A percentile compares a stretch with the other conserved stretches of the same genome.
Conservation (phyloP, 2,113 vertebrate species). For the Chaetodon auriga region DNA sequence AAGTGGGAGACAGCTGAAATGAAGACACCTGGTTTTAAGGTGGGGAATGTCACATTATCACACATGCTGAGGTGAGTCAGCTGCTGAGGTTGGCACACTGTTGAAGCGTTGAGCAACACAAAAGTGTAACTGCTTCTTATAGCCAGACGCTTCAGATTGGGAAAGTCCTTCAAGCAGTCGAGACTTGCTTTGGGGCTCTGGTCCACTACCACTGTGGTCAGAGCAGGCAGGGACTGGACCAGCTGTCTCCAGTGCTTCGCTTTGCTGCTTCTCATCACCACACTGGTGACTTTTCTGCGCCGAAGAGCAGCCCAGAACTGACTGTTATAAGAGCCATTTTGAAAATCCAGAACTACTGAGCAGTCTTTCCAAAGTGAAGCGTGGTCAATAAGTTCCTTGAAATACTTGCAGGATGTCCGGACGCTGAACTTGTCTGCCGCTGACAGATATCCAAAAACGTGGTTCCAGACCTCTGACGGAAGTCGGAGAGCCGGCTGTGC, state of each 20-base stretch:
- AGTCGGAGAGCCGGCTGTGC: background rate
- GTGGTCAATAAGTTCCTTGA: slow-evolving; percentile 66
- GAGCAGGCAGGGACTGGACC: slow-evolving; percentile 40
- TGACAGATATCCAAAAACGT: slow-evolving; percentile 61
- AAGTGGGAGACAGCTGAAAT: slow-evolving; percentile 41
- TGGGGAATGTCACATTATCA: background rate
- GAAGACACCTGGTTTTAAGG: background rate
- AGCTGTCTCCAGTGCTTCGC: slow-evolving; percentile 52
- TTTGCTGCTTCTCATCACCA: slow-evolving; percentile 48
- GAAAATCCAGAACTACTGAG: slow-evolving; percentile 48
- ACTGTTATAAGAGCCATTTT: slow-evolving; percentile 40
- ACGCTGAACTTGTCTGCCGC: slow-evolving; percentile 61
- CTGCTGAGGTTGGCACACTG: slow-evolving; percentile 10
- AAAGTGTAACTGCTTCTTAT: slow-evolving; percentile 22
- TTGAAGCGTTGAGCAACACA: background rate
- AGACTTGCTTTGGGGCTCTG: background rate
- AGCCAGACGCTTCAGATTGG: slow-evolving; percentile 48
- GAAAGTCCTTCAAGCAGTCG: slow-evolving; percentile 37
- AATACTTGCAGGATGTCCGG: slow-evolving; percentile 61
- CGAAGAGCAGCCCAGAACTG: slow-evolving; percentile 72
- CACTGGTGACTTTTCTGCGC: slow-evolving; percentile 47
- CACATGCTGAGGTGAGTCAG: slow-evolving; percentile 73
- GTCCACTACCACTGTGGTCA: slow-evolving; percentile 51
- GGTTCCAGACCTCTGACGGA: slow-evolving; percentile 69
- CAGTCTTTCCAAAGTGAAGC: slow-evolving; percentile 70